Evolutionary conservation across 2,113 vertebrate genomes (phyloP).

Genomic region (Trinectes maculatus): DNA sequence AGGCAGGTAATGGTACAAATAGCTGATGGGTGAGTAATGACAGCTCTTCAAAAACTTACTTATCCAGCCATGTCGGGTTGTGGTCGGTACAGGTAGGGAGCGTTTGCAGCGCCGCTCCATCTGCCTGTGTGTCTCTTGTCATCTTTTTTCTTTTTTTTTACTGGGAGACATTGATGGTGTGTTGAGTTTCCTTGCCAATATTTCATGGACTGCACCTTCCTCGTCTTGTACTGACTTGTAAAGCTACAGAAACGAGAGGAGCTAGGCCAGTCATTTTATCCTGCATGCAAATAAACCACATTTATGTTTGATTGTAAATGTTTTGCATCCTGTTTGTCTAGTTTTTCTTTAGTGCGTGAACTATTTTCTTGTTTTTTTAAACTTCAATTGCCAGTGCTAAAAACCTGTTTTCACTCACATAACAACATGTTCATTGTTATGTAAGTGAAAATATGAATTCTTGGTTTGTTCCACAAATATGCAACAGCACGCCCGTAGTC

Average conservation of each 20-base stretch:
- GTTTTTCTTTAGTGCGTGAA: not conserved
- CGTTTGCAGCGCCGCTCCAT: constrained; percentile 7
- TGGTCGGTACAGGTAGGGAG: constrained; percentile 51
- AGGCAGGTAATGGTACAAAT: constrained; percentile 70
- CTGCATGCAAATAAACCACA: constrained; percentile 1
- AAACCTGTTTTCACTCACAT: not conserved
- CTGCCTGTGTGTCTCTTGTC: constrained; percentile 30
- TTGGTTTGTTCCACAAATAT: not conserved
- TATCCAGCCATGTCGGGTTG: constrained; percentile 51
- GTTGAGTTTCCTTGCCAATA: constrained; percentile 45
- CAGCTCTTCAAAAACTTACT: constrained; percentile 68
- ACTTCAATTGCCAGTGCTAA: not conserved
- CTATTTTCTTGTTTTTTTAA: too few relatives aligned
- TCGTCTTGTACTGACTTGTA: constrained; percentile 63
- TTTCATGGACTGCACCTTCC: constrained; percentile 32
- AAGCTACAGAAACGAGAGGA: constrained; percentile 8
- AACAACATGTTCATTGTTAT: too few relatives aligned
- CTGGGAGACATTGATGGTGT: constrained; percentile 34
- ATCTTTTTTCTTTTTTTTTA: constrained; percentile 1
- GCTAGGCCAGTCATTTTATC: constrained; percentile 11
- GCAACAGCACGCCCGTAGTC: too few relatives aligned
- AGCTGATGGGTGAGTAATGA: constrained; percentile 79
- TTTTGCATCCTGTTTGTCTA: not conserved
- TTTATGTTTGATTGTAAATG: not conserved
- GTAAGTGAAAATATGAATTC: not conserved